Conservation (phyloP, 1,140 invertebrate species). For the Neodiprion lecontei region DNA sequence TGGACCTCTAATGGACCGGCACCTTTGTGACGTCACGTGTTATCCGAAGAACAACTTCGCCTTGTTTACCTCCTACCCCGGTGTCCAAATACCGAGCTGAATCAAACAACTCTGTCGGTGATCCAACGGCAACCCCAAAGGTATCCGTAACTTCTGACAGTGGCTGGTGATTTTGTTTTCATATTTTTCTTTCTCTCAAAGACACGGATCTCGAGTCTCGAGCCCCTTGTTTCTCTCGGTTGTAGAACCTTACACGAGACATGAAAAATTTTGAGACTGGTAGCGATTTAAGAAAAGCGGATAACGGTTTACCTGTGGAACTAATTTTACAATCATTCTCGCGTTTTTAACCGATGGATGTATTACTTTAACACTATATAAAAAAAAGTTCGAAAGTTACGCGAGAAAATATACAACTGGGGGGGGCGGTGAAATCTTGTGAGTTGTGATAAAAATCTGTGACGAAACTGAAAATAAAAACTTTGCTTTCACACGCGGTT, state of each 20-base stretch:
- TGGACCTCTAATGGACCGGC: not conserved
- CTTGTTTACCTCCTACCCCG: not conserved
- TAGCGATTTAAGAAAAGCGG: too few species aligned
- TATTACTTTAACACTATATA: too few species aligned
- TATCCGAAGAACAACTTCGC: not conserved
- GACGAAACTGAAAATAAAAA: not conserved
- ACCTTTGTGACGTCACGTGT: constrained; percentile 4
- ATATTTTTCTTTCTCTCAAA: too few species aligned
- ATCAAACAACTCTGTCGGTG: not conserved
- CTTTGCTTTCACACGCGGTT: constrained; percentile 4
- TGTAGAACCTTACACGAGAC: too few species aligned
- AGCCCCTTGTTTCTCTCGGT: too few species aligned
- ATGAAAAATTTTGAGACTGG: too few species aligned
- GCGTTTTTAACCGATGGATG: too few species aligned
- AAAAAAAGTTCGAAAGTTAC: too few species aligned
- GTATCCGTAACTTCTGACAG: not conserved
- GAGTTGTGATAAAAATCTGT: not conserved
- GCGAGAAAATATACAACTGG: not conserved
- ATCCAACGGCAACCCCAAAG: not conserved
- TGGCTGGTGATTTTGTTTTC: not conserved
- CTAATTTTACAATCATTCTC: too few species aligned
- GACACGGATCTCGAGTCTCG: too few species aligned
- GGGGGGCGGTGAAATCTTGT: not conserved
- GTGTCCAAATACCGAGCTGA: not conserved
- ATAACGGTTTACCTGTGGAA: too few species aligned